phyloP scores from a whole-genome alignment of 2,113 vertebrate species.

The Balaeniceps rex region DNA sequence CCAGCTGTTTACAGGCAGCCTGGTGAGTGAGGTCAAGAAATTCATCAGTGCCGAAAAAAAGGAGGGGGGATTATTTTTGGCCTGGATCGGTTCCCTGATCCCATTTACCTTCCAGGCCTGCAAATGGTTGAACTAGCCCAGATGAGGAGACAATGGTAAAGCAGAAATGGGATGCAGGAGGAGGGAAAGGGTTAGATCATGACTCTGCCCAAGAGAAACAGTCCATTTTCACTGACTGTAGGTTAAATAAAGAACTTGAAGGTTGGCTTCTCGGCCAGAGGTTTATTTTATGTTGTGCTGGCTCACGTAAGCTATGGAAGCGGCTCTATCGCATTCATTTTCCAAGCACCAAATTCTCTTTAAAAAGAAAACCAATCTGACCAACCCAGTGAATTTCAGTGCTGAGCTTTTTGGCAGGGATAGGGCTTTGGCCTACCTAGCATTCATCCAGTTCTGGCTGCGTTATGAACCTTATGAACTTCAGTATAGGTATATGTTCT shows the following conservation, averaged over 20 bases:
- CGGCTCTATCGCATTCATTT: background rate
- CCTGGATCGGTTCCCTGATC: background rate
- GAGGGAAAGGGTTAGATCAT: background rate
- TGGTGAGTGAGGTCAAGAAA: background rate
- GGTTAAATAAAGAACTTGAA: background rate
- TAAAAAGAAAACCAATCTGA: background rate
- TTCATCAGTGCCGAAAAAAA: background rate
- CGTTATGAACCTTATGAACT: background rate
- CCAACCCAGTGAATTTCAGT: background rate
- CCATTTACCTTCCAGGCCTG: background rate
- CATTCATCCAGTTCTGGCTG: background rate
- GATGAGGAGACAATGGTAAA: background rate
- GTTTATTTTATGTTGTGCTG: background rate
- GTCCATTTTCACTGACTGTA: background rate
- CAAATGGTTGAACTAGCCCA: background rate
- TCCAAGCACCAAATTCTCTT: background rate
- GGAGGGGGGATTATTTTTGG: background rate
- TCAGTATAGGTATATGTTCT: background rate
- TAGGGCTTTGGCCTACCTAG: background rate
- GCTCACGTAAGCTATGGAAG: background rate
- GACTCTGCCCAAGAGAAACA: background rate
- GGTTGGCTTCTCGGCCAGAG: background rate
- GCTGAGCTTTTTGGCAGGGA: background rate
- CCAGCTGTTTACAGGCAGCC: conserved; percentile 55
- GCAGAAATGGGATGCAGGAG: background rate